Conservation (phyloP, 2,888 invertebrate genomes). For the Abrostola triplasia region DNA sequence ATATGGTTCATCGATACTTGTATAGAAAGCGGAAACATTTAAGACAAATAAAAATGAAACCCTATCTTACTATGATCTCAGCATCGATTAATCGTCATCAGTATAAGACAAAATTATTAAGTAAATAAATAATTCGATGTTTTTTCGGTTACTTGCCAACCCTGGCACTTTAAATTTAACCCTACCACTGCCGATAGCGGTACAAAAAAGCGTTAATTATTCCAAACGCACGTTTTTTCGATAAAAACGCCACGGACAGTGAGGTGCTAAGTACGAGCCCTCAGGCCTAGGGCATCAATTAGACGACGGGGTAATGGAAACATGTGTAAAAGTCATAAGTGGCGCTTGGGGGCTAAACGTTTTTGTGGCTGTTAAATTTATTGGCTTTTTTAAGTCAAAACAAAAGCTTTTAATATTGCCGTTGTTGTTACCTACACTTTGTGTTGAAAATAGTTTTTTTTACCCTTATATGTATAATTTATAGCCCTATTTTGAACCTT, state of each 20-base stretch:
- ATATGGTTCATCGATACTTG: neutral
- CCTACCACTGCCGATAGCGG: constrained; percentile 59
- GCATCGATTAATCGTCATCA: too few species aligned
- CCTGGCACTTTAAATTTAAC: constrained; percentile 61
- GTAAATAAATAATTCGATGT: neutral
- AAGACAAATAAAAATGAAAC: too few species aligned
- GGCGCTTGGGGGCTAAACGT: constrained; percentile 73
- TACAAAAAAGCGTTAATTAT: constrained; percentile 64
- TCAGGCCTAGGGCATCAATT: constrained; percentile 72
- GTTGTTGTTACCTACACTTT: neutral
- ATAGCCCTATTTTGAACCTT: too few species aligned
- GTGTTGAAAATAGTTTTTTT: too few species aligned
- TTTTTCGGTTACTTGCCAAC: constrained; percentile 47
- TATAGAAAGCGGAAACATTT: too few species aligned
- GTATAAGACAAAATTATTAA: neutral
- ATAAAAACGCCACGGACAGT: constrained; percentile 52
- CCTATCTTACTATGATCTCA: too few species aligned
- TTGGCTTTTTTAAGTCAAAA: constrained; percentile 39
- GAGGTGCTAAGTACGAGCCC: constrained; percentile 81
- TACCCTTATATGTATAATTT: too few species aligned
- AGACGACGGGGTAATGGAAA: constrained; percentile 67
- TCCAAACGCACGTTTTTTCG: constrained; percentile 51
- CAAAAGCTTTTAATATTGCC: constrained; percentile 5
- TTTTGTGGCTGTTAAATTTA: constrained; percentile 65
- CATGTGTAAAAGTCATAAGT: constrained; percentile 79